Evolutionary conservation across 2,888 invertebrate genomes (phyloP), one percentile per base, ranked within the genome.

Genomic region (Pammene fasciana): DNA sequence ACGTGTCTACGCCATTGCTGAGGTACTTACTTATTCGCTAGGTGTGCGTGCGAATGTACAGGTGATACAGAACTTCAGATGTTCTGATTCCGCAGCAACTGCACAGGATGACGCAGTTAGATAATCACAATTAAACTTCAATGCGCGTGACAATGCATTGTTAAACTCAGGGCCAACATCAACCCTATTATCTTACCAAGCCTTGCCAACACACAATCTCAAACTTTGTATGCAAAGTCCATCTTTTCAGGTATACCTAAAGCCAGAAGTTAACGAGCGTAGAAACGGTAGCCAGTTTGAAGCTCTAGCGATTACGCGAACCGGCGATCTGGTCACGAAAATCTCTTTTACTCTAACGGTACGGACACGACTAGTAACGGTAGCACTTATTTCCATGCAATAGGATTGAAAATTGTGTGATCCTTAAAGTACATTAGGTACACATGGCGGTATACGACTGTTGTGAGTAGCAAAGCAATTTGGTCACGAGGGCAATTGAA

Each of bases 251-350:
- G 50, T 52, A 62, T 26, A 52, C 48, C 41, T 62, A 52, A 52
- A 52, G 41, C 43, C 54, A 61, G 50, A 54, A 60, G 68, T 61
- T 68, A 68, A 68, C 66, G 68, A 66, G 72, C 72, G 71, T 70
- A 61, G 70, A 74, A 75, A 76, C 72, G 73, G 75, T 75, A 75
- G 74, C 74, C 64, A 73, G 73, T 72, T 54, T 66, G 72, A 74
- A 72, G 71, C 74, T 71, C 73, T 74, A 78, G 75, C 80, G 82
- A 86, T 85, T 83, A 84, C 78, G 76, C 72, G 73, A 76, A 79
- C 77, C 75, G 72, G 73, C 75, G 77, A 83, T 85, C 81, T 83
- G 80, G 85, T 86, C 83, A 86, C 85, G 85, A 85, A 86, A 85
- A 87, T 85, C 80, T 85, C 79, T 79, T 76, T 75, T 73, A 77